Conservation (phyloP, 2,797 vertebrate genomes). For the Varecia variegata region DNA sequence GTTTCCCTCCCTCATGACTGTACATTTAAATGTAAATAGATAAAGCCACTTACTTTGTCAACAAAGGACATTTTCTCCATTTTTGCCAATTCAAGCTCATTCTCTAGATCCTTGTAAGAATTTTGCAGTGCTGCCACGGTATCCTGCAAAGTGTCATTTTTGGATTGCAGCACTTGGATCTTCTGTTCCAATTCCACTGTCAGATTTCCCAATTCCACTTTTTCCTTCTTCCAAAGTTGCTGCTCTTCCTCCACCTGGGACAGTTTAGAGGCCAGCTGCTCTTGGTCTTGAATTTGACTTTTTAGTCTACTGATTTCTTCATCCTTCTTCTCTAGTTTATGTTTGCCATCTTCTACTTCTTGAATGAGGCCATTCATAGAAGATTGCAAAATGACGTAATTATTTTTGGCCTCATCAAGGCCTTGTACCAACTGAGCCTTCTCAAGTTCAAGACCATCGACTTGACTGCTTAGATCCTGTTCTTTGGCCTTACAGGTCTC, state of each 20-base stretch:
- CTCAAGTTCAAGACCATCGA: conserved; percentile 79
- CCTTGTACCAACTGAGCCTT: conserved; percentile 79
- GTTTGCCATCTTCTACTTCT: conserved; percentile 76
- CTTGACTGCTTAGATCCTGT: conserved; percentile 73
- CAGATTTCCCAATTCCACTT: conserved; percentile 77
- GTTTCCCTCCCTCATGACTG: not conserved
- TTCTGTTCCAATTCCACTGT: conserved; percentile 81
- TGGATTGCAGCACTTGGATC: conserved; percentile 63
- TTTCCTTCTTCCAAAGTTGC: conserved; percentile 78
- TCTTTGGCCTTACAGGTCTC: conserved; percentile 80
- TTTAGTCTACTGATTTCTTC: conserved; percentile 82
- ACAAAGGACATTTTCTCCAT: conserved; percentile 81
- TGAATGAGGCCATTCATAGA: conserved; percentile 71
- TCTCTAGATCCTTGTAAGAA: conserved; percentile 78
- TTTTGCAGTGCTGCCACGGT: conserved; percentile 80
- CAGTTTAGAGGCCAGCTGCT: conserved; percentile 73
- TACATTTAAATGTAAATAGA: not conserved
- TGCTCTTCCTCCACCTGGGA: conserved; percentile 73
- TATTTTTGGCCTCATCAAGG: conserved; percentile 81
- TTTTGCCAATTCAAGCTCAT: conserved; percentile 82
- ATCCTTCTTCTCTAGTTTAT: conserved; percentile 76
- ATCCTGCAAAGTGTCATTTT: conserved; percentile 68
- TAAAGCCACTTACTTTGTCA: conserved; percentile 85
- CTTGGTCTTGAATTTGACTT: conserved; percentile 79
- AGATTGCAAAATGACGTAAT: conserved; percentile 74